Evolutionary conservation across 2,797 vertebrate genomes (phyloP).

Genomic region (Graptemys geographica): DNA sequence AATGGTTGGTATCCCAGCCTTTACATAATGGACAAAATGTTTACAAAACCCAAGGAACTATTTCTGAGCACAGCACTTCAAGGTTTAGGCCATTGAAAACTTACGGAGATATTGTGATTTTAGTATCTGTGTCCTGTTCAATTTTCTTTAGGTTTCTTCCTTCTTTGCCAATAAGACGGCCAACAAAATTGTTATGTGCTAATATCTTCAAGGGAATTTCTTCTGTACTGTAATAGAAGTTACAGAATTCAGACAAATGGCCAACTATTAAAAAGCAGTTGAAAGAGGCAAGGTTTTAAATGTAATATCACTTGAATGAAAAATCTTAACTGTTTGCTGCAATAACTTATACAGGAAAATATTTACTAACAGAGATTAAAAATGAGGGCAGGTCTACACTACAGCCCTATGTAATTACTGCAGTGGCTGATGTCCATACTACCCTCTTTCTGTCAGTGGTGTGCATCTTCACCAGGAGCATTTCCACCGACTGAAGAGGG

Average conservation of each 20-base stretch:
- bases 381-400: neutral
- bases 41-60: neutral
- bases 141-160: conserved; percentile 99
- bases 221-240: conserved; percentile 88
- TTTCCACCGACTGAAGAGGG: no score
- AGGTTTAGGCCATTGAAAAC: conserved; percentile 47
- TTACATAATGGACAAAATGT: neutral
- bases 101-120: conserved; percentile 99
- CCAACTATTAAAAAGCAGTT: neutral
- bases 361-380: neutral
- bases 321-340: neutral
- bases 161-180: conserved; percentile 97
- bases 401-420: no score
- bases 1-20: neutral
- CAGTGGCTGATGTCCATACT: no score
- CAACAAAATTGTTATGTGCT: conserved; percentile 99
- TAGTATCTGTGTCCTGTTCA: conserved; percentile 96
- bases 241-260: conserved; percentile 43
- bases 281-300: neutral
- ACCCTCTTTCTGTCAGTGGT: no score
- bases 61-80: neutral
- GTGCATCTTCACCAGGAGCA: no score
- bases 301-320: neutral
- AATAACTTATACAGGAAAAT: neutral
- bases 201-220: conserved; percentile 98